A percentile compares a stretch with the other conserved stretches of the same genome.
phyloP scores from a whole-genome alignment of 2,888 invertebrate genomes.

The Sminthurides aquaticus region DNA sequence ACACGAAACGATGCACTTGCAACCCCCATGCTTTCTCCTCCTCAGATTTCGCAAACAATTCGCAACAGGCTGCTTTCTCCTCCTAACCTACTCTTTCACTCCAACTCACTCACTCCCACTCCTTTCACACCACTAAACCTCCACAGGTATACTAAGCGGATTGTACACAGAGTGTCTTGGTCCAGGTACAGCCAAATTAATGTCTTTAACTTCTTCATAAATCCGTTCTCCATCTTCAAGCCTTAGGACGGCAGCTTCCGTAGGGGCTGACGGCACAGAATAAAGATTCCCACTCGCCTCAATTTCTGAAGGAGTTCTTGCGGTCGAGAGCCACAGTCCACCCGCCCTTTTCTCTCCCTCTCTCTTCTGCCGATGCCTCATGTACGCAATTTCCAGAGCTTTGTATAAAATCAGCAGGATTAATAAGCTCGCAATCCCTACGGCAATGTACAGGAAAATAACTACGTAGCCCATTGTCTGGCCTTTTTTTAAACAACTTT shows the following conservation, averaged over 20 bases:
- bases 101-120: neutral
- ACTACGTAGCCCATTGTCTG: neutral
- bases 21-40: too few relatives aligned
- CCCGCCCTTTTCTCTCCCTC: neutral
- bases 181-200: neutral
- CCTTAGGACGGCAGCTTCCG: neutral
- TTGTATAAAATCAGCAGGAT: neutral
- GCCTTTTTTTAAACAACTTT: too few relatives aligned
- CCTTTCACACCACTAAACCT: neutral
- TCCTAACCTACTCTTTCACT: too few relatives aligned
- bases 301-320: neutral
- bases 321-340: neutral
- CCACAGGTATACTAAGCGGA: neutral
- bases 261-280: neutral
- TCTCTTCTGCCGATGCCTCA: neutral
- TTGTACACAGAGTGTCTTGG: neutral
- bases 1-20: too few relatives aligned
- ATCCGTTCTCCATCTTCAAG: neutral
- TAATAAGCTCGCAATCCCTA: neutral
- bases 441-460: neutral
- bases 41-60: too few relatives aligned
- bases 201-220: conserved; percentile 2
- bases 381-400: neutral
- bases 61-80: too few relatives aligned
- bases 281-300: neutral